phyloP scores from a whole-genome alignment of 2,888 invertebrate species.

The Diploptera punctata region DNA sequence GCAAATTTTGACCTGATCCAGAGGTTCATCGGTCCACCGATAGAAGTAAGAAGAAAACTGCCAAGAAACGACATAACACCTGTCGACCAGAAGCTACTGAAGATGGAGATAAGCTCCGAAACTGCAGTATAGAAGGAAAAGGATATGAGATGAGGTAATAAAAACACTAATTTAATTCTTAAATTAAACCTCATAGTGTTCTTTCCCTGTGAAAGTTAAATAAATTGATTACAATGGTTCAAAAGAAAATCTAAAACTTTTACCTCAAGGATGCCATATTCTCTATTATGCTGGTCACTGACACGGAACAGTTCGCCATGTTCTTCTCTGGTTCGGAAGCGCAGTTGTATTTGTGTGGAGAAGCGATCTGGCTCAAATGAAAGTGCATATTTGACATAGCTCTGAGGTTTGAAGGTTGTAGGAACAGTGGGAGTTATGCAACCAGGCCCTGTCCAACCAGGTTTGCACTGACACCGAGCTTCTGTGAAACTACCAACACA shows the following conservation, averaged over 20 bases:
- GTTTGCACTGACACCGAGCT: constrained; percentile 91
- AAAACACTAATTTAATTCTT: too few species aligned
- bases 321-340: constrained; percentile 92
- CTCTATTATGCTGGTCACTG: constrained; percentile 91
- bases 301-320: constrained; percentile 94
- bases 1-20: too few species aligned
- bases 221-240: neutral
- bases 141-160: too few species aligned
- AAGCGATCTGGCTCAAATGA: constrained; percentile 94
- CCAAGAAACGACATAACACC: too few species aligned
- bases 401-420: constrained; percentile 91
- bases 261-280: constrained; percentile 88
- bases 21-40: too few species aligned
- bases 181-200: too few species aligned
- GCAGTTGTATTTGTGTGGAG: constrained; percentile 89
- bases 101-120: too few species aligned
- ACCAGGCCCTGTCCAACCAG: constrained; percentile 93
- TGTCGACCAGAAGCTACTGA: too few species aligned
- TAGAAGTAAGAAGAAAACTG: too few species aligned
- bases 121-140: too few species aligned
- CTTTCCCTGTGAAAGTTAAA: too few species aligned
- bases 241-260: constrained; percentile 35
- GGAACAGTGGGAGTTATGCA: constrained; percentile 87
- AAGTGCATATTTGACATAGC: constrained; percentile 95
- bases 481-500: constrained; percentile 91